Evolutionary conservation across 23 tunicate species (phyloP), one percentile per base, ranked within the genome.

Genomic region (Corella eumyota): DNA sequence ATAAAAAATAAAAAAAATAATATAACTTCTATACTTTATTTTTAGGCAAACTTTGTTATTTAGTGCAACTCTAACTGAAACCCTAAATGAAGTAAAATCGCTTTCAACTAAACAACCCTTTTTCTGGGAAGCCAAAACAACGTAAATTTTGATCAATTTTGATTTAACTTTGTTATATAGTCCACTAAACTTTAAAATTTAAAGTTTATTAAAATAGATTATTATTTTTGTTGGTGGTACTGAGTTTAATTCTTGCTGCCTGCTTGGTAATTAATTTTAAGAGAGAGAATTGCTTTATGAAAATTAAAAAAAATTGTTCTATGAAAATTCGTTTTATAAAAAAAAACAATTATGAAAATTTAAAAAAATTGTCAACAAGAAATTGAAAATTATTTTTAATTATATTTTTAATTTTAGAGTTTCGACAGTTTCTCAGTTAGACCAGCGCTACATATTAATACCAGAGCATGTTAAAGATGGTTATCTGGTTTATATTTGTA

Each of bases 11-110:
- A n/a, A n/a, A n/a, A n/a, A n/a, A n/a, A n/a, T n/a, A n/a, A n/a
- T n/a, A n/a, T n/a, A n/a, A n/a, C n/a, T n/a, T n/a, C n/a, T n/a
- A n/a, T n/a, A n/a, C n/a, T 0, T 2, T 32, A 28, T 65, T 56
- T 60, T 7, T 61, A 84, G 99, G 50, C 99, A 93, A 61, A 85
- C 99, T 21, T 54, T 93, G 2, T 32, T 93, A 54, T 93, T 71
- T 64, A 84, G 90, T 60, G 99, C 99, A n/a, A 93, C 99, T 4
- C 57, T 93, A 6, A 84, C 90, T 6, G 94, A 93, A 40, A 84
- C 94, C 1, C 48, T 93, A 19, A 65, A 70, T 2, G 95, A 93
- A 78, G 87, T 80, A 36, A 68, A 74, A 70, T 83, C 68, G 45
- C 30, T 78, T 26, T 73, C 90, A 4, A 48, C 79, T 0, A 84